These are phyloP conservation scores for Dryobates pubescens DNA, from an alignment of 2,797 vertebrate species.

Conservation along the genomic window DNA sequence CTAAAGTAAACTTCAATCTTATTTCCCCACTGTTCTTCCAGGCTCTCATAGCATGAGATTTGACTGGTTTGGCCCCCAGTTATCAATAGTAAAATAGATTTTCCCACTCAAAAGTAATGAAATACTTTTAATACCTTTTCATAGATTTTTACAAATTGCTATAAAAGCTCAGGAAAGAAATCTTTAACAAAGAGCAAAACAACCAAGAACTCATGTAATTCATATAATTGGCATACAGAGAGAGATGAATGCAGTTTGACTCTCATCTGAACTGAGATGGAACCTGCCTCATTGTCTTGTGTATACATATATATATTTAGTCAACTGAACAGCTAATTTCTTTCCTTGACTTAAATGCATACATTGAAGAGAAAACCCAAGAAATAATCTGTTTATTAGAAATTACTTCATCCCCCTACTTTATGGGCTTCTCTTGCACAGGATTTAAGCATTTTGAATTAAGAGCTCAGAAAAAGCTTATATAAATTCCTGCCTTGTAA, in stretches of 20 bases:
- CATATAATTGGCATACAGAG: background rate
- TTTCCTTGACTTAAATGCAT: background rate
- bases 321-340: background rate
- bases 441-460: background rate
- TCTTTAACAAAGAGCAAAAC: background rate
- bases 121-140: background rate
- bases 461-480: background rate
- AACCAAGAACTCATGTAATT: background rate
- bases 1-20: background rate
- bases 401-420: background rate
- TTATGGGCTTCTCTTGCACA: background rate
- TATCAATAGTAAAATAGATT: background rate
- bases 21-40: background rate
- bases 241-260: background rate
- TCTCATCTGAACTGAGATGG: background rate
- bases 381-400: background rate
- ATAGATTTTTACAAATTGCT: background rate
- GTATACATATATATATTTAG: background rate
- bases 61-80: background rate
- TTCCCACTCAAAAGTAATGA: background rate
- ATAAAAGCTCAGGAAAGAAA: background rate
- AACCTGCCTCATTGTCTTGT: background rate
- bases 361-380: background rate
- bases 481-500: background rate
- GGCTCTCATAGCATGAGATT: background rate